Evolutionary conservation across 2,888 invertebrate species (phyloP), one percentile per base, ranked within the genome.

Genomic region (Clostera curtula): DNA sequence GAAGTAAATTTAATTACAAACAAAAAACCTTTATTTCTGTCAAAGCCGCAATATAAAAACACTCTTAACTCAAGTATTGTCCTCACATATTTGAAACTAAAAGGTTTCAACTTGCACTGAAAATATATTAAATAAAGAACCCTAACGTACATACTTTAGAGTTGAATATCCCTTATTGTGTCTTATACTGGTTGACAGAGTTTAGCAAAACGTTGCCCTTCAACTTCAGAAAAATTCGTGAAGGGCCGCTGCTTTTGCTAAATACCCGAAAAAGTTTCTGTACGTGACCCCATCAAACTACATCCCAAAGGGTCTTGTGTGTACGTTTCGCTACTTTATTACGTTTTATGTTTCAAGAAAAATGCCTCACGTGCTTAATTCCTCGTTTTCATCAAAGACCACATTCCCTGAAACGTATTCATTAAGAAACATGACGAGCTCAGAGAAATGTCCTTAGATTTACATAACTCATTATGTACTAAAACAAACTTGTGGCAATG

Each of bases 201-300:
- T n/a, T n/a, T n/a, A n/a, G n/a, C n/a, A n/a, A 6, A 24, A n/a
- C 17, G 18, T 8, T 8, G 7, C 2, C 9, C 6, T 60, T 57
- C 49, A 57, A 58, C 72, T 68, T 47, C 44, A 56, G 46, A 54
- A 48, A 61, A 68, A 64, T 64, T 61, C 51, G 54, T 38, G 41
- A 49, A 50, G 46, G 48, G 53, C 15, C n/a, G 52, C 53, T 53
- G 56, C 57, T 63, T 63, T 55, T 42, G 57, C 65, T 77, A 80
- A 80, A 77, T 74, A 76, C 72, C 37, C 63, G 61, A 56, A 54
- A 71, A 76, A 75, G 56, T 72, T 76, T 65, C 50, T 34, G 57
- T 66, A 79, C 80, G 80, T 80, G 79, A 75, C 63, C 71, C 71
- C 75, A 71, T 71, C 69, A 66, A 56, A 47, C 46, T 52, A 43